These are phyloP conservation scores for Myocastor coypus DNA, from an alignment of 2,113 vertebrate species.

Conservation along the genomic window DNA sequence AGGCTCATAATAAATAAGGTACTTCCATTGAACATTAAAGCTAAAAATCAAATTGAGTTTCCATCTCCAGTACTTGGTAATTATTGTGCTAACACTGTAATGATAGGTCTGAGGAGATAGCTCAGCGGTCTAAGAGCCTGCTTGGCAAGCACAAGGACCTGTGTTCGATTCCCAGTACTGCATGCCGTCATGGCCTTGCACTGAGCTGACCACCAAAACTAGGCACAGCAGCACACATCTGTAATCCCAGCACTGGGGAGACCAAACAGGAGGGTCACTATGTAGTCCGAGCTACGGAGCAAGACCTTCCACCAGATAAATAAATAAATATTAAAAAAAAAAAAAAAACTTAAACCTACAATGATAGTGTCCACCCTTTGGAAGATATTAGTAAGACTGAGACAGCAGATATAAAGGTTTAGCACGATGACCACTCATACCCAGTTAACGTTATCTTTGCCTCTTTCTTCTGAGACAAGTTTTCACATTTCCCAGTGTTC, in stretches of 20 bases:
- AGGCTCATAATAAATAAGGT: background rate
- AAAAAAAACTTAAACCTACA: no score
- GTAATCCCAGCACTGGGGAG: no score
- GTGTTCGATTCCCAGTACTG: no score
- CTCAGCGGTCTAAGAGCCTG: no score
- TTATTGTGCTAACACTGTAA: background rate
- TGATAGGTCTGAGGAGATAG: background rate
- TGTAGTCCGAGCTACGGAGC: no score
- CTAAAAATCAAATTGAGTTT: background rate
- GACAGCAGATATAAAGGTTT: background rate
- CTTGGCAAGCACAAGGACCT: no score
- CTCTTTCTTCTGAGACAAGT: background rate
- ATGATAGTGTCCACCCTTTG: background rate
- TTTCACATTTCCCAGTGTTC: constrained; percentile 14
- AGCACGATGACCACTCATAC: background rate
- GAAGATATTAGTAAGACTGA: background rate
- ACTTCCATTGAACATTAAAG: background rate
- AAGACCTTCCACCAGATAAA: no score
- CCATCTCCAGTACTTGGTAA: background rate
- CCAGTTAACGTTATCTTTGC: background rate
- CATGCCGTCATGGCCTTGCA: no score
- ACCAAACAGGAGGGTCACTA: no score
- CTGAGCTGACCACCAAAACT: no score
- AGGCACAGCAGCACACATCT: no score
- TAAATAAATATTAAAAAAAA: no score